A percentile compares a stretch with the other conserved stretches of the same genome.
Conservation (phyloP, 2,797 vertebrate species). For the Mycteria americana region DNA sequence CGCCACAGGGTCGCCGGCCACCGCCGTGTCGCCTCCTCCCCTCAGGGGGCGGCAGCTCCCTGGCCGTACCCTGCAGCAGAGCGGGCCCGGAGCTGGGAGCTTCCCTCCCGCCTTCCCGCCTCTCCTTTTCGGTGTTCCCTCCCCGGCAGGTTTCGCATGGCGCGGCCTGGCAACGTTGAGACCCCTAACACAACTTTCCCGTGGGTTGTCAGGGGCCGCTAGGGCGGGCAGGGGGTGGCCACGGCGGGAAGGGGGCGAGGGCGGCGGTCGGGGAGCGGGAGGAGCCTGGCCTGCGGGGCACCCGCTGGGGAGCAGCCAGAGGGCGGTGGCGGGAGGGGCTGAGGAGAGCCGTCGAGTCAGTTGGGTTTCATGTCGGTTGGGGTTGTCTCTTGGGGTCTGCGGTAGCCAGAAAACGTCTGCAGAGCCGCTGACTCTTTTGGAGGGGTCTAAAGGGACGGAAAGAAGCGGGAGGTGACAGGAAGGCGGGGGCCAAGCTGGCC, state of each 20-base stretch:
- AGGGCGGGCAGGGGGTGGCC: not conserved
- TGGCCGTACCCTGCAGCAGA: not conserved
- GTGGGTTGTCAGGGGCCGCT: not conserved
- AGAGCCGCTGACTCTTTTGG: not conserved
- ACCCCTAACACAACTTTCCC: not conserved
- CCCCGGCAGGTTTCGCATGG: not conserved
- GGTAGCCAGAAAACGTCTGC: not conserved
- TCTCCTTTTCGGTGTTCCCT: not conserved
- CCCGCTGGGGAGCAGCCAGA: not conserved
- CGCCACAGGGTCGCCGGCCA: not conserved
- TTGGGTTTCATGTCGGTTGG: rapidly evolving
- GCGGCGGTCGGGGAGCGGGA: not conserved
- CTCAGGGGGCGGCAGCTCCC: not conserved
- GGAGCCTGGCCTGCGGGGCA: not conserved
- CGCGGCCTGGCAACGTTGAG: not conserved
- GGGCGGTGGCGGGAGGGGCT: not conserved
- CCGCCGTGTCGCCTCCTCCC: no score
- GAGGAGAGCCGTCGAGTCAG: not conserved
- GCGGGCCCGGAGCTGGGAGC: not conserved
- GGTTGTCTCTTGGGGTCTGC: not conserved
- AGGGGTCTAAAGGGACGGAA: not conserved
- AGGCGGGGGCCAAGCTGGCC: not conserved
- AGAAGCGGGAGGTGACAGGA: not conserved
- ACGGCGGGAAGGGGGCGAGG: not conserved
- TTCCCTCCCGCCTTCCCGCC: no score